Percentiles rank a stretch among this genome's conserved stretches.
Conservation (phyloP, 1,140 invertebrate species). For the Aphelenchoides avenae region DNA sequence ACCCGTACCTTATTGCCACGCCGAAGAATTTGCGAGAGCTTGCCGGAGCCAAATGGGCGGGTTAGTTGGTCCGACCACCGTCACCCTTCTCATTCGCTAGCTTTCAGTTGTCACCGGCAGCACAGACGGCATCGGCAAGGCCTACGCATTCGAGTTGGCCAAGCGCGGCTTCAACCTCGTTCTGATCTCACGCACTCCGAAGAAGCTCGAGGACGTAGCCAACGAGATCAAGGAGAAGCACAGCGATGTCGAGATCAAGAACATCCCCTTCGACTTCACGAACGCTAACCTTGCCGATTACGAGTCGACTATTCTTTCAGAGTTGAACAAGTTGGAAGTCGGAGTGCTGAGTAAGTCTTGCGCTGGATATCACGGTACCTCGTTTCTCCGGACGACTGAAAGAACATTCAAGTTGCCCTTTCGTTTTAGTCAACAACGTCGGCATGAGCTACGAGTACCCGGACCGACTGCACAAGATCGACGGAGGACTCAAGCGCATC, state of each 20-base stretch:
- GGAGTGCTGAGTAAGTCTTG: constrained; percentile 30
- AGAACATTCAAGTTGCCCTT: constrained; percentile 6
- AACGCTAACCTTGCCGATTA: constrained; percentile 36
- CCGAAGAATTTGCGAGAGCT: constrained; percentile 43
- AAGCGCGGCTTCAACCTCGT: constrained; percentile 50
- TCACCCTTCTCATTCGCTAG: background rate
- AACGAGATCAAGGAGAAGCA: constrained; percentile 40
- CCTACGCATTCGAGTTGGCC: constrained; percentile 54
- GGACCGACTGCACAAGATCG: constrained; percentile 20
- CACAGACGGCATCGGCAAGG: constrained; percentile 58
- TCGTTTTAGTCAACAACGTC: constrained; percentile 43
- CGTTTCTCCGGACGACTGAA: background rate
- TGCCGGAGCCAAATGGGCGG: constrained; percentile 55
- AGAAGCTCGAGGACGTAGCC: constrained; percentile 49
- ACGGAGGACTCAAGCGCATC: constrained; percentile 17
- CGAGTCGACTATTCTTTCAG: constrained; percentile 10
- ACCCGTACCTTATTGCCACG: constrained; percentile 40
- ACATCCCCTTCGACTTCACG: constrained; percentile 48
- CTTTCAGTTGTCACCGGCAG: constrained; percentile 51
- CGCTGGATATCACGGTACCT: background rate
- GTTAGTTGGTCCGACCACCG: constrained; percentile 16
- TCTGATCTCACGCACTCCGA: constrained; percentile 46
- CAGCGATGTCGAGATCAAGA: constrained; percentile 30
- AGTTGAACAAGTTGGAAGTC: constrained; percentile 27
- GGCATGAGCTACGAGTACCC: constrained; percentile 37